These are phyloP conservation scores for Varecia variegata DNA, from an alignment of 2,797 vertebrate genomes.

Conservation along the genomic window DNA sequence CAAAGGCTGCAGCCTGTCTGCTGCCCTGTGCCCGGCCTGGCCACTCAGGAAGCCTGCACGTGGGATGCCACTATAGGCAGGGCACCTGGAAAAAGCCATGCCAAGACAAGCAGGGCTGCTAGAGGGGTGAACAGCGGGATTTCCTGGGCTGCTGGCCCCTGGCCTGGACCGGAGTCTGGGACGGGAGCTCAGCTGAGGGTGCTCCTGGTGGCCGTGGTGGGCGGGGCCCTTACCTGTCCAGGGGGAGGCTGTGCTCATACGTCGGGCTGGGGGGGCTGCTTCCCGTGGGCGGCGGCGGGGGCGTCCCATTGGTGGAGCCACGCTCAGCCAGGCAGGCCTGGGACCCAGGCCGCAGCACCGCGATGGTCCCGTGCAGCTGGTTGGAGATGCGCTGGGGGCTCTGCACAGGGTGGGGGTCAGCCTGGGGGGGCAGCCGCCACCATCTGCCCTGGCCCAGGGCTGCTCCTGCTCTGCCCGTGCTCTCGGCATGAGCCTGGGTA, in stretches of 20 bases:
- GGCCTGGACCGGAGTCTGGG: neutral
- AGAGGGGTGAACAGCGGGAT: neutral
- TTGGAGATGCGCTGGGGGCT: slow-evolving; percentile 85
- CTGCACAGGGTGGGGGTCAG: slow-evolving; percentile 41
- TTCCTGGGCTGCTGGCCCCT: neutral
- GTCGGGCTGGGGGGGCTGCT: slow-evolving; percentile 31
- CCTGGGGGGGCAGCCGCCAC: neutral
- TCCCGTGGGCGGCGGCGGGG: slow-evolving; percentile 3
- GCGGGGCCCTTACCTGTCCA: slow-evolving; percentile 79
- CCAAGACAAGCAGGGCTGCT: neutral
- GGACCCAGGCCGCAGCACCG: slow-evolving; percentile 81
- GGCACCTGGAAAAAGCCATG: neutral
- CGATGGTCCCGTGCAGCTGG: slow-evolving; percentile 86
- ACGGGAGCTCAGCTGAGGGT: neutral
- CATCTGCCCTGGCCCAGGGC: too few relatives aligned
- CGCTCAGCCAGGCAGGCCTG: slow-evolving; percentile 65
- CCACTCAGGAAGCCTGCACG: fast-evolving
- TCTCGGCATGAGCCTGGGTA: neutral
- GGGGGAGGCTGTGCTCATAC: slow-evolving; percentile 61
- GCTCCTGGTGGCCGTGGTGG: neutral
- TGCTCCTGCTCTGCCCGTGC: neutral
- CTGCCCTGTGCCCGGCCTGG: fast-evolving
- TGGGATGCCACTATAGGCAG: neutral
- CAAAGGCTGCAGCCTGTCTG: fast-evolving
- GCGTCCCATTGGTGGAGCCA: neutral